Percentiles rank a stretch among this genome's conserved stretches.
Evolutionary conservation across 2,888 invertebrate species (phyloP).

Genomic region (Epirrita christyi): DNA sequence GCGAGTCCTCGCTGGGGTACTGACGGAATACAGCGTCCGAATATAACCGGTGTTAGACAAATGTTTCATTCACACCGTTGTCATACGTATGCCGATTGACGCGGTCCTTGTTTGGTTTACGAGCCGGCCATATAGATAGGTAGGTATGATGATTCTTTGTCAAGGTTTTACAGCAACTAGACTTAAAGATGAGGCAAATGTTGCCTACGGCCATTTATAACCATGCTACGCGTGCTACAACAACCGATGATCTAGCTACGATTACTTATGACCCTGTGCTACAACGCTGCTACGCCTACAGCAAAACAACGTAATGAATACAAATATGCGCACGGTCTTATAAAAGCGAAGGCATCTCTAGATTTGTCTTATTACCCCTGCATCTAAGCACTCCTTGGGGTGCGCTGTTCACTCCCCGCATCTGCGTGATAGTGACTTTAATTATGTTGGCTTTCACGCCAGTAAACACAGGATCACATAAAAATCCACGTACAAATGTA

Average conservation of each 20-base stretch:
- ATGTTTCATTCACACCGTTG: slow-evolving; percentile 62
- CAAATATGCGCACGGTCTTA: slow-evolving; percentile 14
- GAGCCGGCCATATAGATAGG: neutral
- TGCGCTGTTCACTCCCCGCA: slow-evolving; percentile 33
- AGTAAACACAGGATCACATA: slow-evolving; percentile 33
- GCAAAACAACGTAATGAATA: slow-evolving; percentile 3
- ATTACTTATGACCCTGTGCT: slow-evolving; percentile 3
- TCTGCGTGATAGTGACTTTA: slow-evolving; percentile 40
- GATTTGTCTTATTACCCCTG: slow-evolving; percentile 31
- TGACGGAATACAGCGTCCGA: slow-evolving; percentile 59
- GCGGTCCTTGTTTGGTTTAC: slow-evolving; percentile 40
- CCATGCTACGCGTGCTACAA: slow-evolving; percentile 1
- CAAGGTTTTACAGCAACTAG: neutral
- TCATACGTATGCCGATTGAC: slow-evolving; percentile 51
- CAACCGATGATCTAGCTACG: neutral
- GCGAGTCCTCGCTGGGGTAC: slow-evolving; percentile 67
- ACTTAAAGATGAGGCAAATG: neutral
- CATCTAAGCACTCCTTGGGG: slow-evolving; percentile 39
- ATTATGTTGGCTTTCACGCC: slow-evolving; percentile 38
- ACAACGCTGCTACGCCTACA: slow-evolving; percentile 10
- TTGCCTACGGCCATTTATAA: neutral
- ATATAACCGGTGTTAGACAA: slow-evolving; percentile 59
- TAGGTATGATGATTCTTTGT: neutral
- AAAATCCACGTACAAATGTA: slow-evolving; percentile 26
- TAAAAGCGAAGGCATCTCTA: slow-evolving; percentile 30